phyloP scores from a whole-genome alignment of 2,888 invertebrate genomes.

The Drosophila dives region DNA sequence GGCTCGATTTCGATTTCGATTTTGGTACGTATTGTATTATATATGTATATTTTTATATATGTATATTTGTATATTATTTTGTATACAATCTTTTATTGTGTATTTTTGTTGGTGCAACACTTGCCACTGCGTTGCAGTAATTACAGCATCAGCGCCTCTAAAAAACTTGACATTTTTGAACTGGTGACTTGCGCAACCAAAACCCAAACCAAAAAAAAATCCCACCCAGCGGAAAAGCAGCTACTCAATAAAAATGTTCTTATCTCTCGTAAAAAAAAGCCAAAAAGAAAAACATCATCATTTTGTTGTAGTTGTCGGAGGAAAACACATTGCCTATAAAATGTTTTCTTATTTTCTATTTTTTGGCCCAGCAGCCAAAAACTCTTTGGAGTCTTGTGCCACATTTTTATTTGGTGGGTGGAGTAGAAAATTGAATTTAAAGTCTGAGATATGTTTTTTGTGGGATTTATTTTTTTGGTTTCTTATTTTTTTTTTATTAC shows the following conservation, averaged over 20 bases:
- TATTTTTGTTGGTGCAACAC: constrained; percentile 57
- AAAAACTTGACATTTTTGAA: constrained; percentile 74
- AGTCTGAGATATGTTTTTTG: constrained; percentile 10
- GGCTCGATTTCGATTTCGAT: constrained; percentile 64
- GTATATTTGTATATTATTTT: constrained; percentile 34
- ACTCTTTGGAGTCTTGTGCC: constrained; percentile 67
- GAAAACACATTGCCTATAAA: constrained; percentile 52
- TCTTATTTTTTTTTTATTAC: constrained; percentile 57
- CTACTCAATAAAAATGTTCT: constrained; percentile 71
- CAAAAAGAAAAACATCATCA: constrained; percentile 56
- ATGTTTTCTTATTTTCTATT: constrained; percentile 11
- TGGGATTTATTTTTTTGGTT: background rate
- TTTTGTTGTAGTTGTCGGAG: constrained; percentile 54
- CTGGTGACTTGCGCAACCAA: constrained; percentile 55
- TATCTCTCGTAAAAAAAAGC: constrained; percentile 73
- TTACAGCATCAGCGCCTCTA: constrained; percentile 54
- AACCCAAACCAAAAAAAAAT: constrained; percentile 1
- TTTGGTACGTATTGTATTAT: constrained; percentile 46
- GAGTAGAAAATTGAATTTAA: constrained; percentile 33
- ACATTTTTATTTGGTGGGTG: constrained; percentile 44
- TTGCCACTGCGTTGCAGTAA: constrained; percentile 54
- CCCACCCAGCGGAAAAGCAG: constrained; percentile 4
- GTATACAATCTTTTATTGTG: constrained; percentile 12
- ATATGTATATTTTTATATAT: constrained; percentile 32
- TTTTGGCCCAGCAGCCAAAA: constrained; percentile 16